Conservation (phyloP, 2,797 vertebrate species). For the Rachycentron canadum region DNA sequence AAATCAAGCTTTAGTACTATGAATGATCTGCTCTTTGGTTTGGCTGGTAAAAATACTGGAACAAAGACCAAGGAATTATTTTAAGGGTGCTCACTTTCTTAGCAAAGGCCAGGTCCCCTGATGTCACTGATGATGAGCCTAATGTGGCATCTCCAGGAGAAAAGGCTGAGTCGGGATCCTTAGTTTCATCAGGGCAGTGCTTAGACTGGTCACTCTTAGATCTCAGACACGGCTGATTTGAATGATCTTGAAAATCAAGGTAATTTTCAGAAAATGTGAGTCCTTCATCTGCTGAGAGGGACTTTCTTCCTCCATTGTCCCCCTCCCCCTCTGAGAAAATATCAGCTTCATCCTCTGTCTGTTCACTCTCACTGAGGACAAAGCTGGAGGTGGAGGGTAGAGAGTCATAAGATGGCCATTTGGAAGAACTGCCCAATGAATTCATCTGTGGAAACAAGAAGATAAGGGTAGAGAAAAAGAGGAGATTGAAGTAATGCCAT, state of each 20-base stretch:
- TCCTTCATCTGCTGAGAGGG: conserved; percentile 25
- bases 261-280: conserved; percentile 34
- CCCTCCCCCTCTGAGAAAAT: conserved; percentile 79
- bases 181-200: neutral
- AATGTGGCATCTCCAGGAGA: conserved; percentile 26
- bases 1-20: neutral
- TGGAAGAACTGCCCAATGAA: conserved; percentile 74
- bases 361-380: conserved; percentile 80
- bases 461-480: neutral
- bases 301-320: conserved; percentile 47
- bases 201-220: conserved; percentile 27
- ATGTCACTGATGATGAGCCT: conserved; percentile 68
- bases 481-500: neutral
- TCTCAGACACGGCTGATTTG: conserved; percentile 28
- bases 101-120: conserved; percentile 89
- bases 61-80: neutral
- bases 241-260: conserved; percentile 35
- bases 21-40: neutral
- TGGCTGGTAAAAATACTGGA: neutral
- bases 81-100: conserved; percentile 85
- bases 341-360: conserved; percentile 82
- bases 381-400: conserved; percentile 74
- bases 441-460: conserved; percentile 75
- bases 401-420: conserved; percentile 80
- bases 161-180: conserved; percentile 21